phyloP scores from a whole-genome alignment of 2,797 vertebrate genomes.

The Phylloscopus collybita region DNA sequence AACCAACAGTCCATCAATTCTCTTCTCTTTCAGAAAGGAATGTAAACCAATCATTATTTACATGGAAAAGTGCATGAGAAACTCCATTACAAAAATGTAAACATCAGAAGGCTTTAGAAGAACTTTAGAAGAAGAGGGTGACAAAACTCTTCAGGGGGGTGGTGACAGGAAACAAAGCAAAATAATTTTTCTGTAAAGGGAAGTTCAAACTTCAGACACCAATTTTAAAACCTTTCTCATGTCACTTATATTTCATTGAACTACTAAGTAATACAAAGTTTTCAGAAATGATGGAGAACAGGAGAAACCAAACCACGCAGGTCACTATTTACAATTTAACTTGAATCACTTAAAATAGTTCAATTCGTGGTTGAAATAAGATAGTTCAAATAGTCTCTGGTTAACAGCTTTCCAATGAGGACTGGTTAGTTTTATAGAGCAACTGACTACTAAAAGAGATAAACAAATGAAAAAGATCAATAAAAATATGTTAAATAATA shows the following conservation, averaged over 20 bases:
- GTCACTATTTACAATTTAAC: background rate
- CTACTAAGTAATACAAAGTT: background rate
- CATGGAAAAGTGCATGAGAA: too few species aligned
- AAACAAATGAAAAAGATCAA: background rate
- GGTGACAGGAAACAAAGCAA: background rate
- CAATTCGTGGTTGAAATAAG: background rate
- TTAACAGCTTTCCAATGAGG: background rate
- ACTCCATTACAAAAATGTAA: too few species aligned
- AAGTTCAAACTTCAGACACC: background rate
- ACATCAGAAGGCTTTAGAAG: too few species aligned
- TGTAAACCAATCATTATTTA: too few species aligned
- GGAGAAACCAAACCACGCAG: background rate
- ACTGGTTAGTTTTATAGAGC: background rate
- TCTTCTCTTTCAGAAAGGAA: too few species aligned
- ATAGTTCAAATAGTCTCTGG: background rate
- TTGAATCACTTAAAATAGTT: background rate
- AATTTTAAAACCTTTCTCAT: background rate
- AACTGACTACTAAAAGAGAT: background rate
- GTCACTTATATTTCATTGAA: background rate
- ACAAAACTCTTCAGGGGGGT: background rate
- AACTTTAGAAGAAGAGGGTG: too few species aligned
- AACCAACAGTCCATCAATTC: too few species aligned
- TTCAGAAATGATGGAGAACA: background rate
- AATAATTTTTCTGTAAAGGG: background rate
- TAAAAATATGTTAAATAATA: background rate